These are phyloP conservation scores for Hemiscyllium ocellatum DNA, from an alignment of 2,113 vertebrate species.

Conservation along the genomic window DNA sequence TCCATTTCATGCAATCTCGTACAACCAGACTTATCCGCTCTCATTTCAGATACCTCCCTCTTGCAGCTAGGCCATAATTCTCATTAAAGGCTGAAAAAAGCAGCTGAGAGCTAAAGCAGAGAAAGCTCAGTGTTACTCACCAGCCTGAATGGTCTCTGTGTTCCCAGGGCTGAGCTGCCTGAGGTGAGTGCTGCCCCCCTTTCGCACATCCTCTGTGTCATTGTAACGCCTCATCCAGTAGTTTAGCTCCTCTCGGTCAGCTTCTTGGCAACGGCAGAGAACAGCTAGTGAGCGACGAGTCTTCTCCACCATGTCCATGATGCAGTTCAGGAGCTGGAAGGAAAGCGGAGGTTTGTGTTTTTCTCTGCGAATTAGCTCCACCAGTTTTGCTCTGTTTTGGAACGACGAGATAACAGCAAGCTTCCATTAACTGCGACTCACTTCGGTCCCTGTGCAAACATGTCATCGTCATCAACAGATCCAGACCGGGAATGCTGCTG, in stretches of 20 bases:
- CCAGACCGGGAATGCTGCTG: no score
- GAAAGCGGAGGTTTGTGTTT: no score
- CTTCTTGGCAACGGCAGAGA: conserved; percentile 89
- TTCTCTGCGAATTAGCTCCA: background rate
- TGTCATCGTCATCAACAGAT: no score
- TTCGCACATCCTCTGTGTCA: conserved; percentile 79
- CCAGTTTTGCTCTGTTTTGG: background rate
- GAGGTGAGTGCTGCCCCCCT: conserved; percentile 60
- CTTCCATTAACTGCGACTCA: background rate
- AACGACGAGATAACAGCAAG: background rate
- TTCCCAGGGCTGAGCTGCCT: conserved; percentile 84
- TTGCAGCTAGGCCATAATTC: no score
- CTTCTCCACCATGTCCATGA: conserved; percentile 99
- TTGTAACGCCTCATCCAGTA: conserved; percentile 85
- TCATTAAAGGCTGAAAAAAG: background rate
- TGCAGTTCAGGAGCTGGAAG: conserved; percentile 87
- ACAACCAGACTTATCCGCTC: background rate
- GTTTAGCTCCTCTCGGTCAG: conserved; percentile 89
- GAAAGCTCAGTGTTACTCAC: conserved; percentile 52
- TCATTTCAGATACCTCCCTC: background rate
- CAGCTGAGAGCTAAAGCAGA: background rate
- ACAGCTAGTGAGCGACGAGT: conserved; percentile 87
- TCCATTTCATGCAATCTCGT: background rate
- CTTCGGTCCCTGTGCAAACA: no score
- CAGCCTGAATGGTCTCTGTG: conserved; percentile 62